A percentile compares a stretch with the other conserved stretches of the same genome.
Conservation (phyloP, 2,888 invertebrate species). For the Pammene fasciana region DNA sequence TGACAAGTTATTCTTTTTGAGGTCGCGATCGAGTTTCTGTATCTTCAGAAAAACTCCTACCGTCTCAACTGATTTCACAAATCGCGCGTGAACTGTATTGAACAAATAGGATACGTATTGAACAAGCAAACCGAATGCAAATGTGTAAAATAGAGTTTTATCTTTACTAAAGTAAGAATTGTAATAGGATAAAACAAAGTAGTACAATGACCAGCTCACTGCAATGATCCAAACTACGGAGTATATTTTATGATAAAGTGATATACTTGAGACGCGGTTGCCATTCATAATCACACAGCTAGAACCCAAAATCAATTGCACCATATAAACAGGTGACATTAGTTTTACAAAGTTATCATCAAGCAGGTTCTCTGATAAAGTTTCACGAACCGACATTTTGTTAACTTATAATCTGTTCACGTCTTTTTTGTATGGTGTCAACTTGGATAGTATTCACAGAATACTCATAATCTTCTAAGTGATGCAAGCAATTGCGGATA, state of each 20-base stretch:
- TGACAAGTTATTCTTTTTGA: conserved; percentile 17
- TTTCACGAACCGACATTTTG: conserved; percentile 22
- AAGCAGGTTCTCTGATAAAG: conserved; percentile 41
- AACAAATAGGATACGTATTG: conserved; percentile 47
- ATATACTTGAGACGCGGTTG: conserved; percentile 43
- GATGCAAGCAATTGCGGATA: conserved; percentile 3
- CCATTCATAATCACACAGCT: conserved; percentile 48
- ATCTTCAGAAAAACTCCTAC: conserved; percentile 46
- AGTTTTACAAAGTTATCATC: conserved; percentile 49
- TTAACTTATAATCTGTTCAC: background rate
- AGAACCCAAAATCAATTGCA: conserved; percentile 50
- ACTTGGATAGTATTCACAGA: background rate
- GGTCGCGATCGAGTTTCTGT: conserved; percentile 50
- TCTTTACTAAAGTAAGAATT: conserved; percentile 36
- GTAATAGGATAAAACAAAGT: conserved; percentile 46
- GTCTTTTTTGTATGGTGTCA: background rate
- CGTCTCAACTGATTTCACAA: conserved; percentile 45
- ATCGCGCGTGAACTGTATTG: conserved; percentile 47
- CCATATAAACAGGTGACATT: conserved; percentile 48
- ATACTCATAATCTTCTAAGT: background rate
- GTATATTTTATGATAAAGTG: conserved; percentile 48
- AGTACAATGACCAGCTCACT: conserved; percentile 45
- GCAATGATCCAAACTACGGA: conserved; percentile 47
- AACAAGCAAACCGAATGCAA: conserved; percentile 39
- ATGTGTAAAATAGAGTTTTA: conserved; percentile 33